phyloP scores from a whole-genome alignment of 1,140 invertebrate species.

The Pseudomyrmex concolor region DNA sequence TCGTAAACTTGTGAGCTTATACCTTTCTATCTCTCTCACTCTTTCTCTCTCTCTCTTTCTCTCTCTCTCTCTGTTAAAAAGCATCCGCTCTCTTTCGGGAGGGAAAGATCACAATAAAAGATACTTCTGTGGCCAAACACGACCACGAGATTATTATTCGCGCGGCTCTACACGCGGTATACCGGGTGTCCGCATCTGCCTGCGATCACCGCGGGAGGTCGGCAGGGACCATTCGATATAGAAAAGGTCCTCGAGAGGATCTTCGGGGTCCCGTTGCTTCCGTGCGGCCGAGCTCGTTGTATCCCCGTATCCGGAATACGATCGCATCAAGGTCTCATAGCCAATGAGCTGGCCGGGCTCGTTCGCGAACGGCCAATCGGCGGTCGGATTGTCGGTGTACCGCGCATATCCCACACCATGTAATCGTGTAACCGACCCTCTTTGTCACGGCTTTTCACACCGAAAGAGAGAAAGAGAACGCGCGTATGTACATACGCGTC shows the following conservation, averaged over 20 bases:
- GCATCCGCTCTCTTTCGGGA: constrained; percentile 13
- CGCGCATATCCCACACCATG: constrained; percentile 54
- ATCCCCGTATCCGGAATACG: constrained; percentile 41
- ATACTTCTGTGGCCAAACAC: constrained; percentile 85
- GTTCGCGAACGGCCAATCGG: constrained; percentile 50
- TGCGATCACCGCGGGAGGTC: constrained; percentile 80
- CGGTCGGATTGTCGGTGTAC: constrained; percentile 31
- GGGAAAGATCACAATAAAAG: constrained; percentile 77
- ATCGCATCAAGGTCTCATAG: constrained; percentile 20
- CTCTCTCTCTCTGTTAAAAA: constrained; percentile 67
- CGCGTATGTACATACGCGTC: constrained; percentile 29
- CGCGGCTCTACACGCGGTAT: constrained; percentile 60
- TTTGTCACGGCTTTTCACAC: constrained; percentile 75
- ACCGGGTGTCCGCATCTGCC: constrained; percentile 82
- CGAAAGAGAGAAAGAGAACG: constrained; percentile 27
- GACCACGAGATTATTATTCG: constrained; percentile 74
- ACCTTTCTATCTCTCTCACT: constrained; percentile 42
- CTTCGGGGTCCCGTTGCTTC: constrained; percentile 63
- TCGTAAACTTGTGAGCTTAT: constrained; percentile 74
- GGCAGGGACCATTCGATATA: constrained; percentile 62
- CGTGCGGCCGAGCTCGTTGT: constrained; percentile 68
- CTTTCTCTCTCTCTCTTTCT: too few relatives aligned
- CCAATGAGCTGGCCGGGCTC: constrained; percentile 59
- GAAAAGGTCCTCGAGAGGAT: constrained; percentile 71
- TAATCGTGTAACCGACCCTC: constrained; percentile 80